Percentiles rank a stretch among this genome's conserved stretches.
Conservation (phyloP, 2,113 vertebrate genomes). For the Scophthalmus maximus region DNA sequence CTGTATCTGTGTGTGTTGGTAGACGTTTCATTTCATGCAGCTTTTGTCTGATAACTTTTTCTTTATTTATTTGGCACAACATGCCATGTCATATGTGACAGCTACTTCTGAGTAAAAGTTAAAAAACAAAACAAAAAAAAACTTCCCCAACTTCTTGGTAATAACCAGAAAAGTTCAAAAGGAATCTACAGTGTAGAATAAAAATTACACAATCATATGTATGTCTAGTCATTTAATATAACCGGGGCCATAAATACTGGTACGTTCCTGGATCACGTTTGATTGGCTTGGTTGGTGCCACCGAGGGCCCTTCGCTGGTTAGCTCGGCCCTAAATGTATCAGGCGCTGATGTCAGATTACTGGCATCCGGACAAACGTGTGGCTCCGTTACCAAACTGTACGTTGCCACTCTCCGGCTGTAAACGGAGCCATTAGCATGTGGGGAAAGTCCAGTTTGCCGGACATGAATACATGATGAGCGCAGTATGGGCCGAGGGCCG, state of each 20-base stretch:
- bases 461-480: constrained; percentile 24
- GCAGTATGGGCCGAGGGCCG: not conserved
- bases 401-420: not conserved
- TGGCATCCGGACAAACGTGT: constrained; percentile 5
- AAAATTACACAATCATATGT: not conserved
- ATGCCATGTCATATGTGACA: no score
- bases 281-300: not conserved
- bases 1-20: no score
- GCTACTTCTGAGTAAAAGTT: no score
- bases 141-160: not conserved
- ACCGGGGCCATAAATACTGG: not conserved
- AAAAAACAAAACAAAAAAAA: not conserved
- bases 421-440: constrained; percentile 5
- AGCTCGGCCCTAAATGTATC: fast-evolving
- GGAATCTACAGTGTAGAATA: not conserved
- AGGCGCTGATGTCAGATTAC: constrained; percentile 35
- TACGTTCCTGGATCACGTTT: not conserved
- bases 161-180: not conserved
- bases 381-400: not conserved
- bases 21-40: not conserved
- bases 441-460: constrained; percentile 16
- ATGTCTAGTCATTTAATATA: not conserved
- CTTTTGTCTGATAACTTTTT: no score
- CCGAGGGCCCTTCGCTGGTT: not conserved
- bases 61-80: not conserved